Evolutionary conservation across 2,797 vertebrate genomes (phyloP).

Genomic region (Rhodeus uyekii): DNA sequence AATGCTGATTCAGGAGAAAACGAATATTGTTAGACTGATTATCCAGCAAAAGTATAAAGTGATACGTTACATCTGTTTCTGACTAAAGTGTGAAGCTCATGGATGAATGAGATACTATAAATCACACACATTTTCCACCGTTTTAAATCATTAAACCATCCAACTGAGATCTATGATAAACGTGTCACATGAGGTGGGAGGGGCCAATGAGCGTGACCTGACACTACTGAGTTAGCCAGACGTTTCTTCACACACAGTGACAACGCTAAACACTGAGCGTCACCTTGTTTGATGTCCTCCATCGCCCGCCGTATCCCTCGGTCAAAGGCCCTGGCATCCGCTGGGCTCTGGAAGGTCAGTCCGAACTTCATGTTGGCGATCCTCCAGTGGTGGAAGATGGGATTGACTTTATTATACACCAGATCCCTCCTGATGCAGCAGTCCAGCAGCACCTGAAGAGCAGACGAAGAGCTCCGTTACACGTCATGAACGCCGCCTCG

Average conservation of each 20-base stretch:
- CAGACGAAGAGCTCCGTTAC: not conserved
- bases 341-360: slow-evolving; percentile 98
- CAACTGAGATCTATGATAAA: not conserved
- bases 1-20: too few species aligned
- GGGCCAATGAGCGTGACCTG: not conserved
- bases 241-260: not conserved
- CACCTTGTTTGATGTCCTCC: slow-evolving; percentile 96
- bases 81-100: not conserved
- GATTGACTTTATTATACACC: slow-evolving; percentile 97
- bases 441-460: slow-evolving; percentile 92
- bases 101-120: not conserved
- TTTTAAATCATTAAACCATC: not conserved
- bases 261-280: not conserved
- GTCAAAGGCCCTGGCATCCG: slow-evolving; percentile 95
- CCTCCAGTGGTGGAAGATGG: slow-evolving; percentile 99
- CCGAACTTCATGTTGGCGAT: slow-evolving; percentile 98
- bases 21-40: too few species aligned
- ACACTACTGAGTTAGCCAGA: not conserved
- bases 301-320: slow-evolving; percentile 93
- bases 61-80: not conserved
- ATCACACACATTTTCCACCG: not conserved
- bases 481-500: not conserved
- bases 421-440: slow-evolving; percentile 94
- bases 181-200: not conserved
- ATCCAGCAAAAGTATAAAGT: not conserved